These are phyloP conservation scores for Xerus rutilus DNA, from an alignment of 2,797 vertebrate species.

Conservation along the genomic window DNA sequence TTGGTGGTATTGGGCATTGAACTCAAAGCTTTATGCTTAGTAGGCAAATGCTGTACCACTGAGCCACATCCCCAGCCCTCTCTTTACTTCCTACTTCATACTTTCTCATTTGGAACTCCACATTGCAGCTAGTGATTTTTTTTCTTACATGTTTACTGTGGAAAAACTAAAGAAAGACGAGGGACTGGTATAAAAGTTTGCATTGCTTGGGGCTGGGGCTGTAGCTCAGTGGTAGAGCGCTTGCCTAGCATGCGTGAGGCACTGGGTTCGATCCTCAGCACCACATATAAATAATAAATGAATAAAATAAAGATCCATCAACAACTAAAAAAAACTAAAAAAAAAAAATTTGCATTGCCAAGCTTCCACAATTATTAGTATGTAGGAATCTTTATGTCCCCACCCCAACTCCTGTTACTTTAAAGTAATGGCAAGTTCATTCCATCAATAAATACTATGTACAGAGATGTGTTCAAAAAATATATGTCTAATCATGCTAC, in stretches of 20 bases:
- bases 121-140: not conserved
- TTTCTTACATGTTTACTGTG: not conserved
- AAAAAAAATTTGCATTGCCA: not conserved
- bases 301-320: too few species aligned
- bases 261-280: too few species aligned
- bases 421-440: conserved; percentile 29
- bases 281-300: too few species aligned
- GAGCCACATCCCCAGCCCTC: too few species aligned
- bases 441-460: conserved; percentile 30
- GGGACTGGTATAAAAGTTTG: not conserved
- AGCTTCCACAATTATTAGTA: not conserved
- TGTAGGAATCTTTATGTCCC: not conserved
- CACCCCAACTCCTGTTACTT: not conserved
- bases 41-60: too few species aligned
- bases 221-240: too few species aligned
- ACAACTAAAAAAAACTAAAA: too few species aligned
- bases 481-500: not conserved
- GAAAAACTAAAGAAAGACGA: not conserved
- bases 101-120: not conserved
- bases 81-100: not conserved
- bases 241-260: too few species aligned
- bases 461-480: conserved; percentile 49
- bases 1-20: too few species aligned
- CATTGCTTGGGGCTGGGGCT: too few species aligned
- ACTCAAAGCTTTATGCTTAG: too few species aligned